Conservation (phyloP, 2,888 invertebrate species). For the Idaea dimidiata region DNA sequence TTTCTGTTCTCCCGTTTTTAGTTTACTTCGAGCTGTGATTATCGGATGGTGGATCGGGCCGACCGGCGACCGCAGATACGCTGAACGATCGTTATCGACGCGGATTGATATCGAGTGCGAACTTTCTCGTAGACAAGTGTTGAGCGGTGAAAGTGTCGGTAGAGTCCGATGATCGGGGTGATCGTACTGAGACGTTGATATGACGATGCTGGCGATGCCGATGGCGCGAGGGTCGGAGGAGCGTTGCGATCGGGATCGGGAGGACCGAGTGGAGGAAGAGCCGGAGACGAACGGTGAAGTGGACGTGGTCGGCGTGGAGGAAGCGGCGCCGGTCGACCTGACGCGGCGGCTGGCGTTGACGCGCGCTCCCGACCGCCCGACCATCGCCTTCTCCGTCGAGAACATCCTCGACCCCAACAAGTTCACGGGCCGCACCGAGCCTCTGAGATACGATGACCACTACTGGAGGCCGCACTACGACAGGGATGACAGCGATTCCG, state of each 20-base stretch:
- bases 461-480: constrained; percentile 79
- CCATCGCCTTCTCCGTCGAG: constrained; percentile 92
- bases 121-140: constrained; percentile 18
- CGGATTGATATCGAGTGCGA: constrained; percentile 56
- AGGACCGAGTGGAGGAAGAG: constrained; percentile 62
- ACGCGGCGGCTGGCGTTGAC: constrained; percentile 80
- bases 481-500: constrained; percentile 81
- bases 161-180: constrained; percentile 26
- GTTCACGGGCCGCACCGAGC: constrained; percentile 87
- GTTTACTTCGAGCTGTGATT: constrained; percentile 50
- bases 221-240: constrained; percentile 75
- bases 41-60: constrained; percentile 47
- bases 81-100: constrained; percentile 25
- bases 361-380: constrained; percentile 76
- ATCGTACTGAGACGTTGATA: constrained; percentile 60
- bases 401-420: constrained; percentile 95
- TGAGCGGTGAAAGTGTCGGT: constrained; percentile 43
- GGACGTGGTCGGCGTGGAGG: constrained; percentile 75
- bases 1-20: constrained; percentile 45
- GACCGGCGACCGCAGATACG: constrained; percentile 35
- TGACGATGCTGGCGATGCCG: constrained; percentile 79
- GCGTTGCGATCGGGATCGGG: constrained; percentile 55
- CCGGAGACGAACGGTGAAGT: constrained; percentile 64
- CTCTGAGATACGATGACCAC: constrained; percentile 79
- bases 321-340: constrained; percentile 71